phyloP scores from a whole-genome alignment of 2,888 invertebrate genomes.

The Nemotelus pantherinus region DNA sequence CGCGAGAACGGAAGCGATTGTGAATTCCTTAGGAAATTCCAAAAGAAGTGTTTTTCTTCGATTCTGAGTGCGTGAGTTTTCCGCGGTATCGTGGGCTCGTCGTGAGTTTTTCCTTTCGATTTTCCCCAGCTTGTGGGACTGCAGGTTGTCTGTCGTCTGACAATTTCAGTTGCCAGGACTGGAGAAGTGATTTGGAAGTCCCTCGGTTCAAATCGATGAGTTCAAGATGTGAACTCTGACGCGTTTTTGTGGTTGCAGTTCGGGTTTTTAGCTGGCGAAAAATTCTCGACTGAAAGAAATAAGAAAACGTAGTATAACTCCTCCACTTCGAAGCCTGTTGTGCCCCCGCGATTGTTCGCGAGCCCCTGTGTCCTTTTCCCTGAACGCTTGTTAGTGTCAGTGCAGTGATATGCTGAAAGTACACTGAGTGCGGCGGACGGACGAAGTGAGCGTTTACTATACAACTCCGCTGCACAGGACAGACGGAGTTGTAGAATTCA shows the following conservation, averaged over 20 bases:
- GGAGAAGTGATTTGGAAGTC: background rate
- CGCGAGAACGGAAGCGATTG: conserved; percentile 30
- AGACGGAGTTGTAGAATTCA: conserved; percentile 33
- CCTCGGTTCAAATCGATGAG: background rate
- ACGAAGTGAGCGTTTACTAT: conserved; percentile 1
- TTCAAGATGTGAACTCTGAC: background rate
- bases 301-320: too few relatives aligned
- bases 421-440: conserved; percentile 14
- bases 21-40: background rate
- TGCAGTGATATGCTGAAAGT: conserved; percentile 15
- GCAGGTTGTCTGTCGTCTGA: background rate
- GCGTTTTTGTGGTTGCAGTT: background rate
- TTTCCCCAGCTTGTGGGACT: background rate
- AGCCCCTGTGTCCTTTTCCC: background rate
- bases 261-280: background rate
- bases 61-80: conserved; percentile 1
- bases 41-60: conserved; percentile 18
- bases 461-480: background rate
- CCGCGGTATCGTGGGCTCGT: background rate
- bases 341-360: too few relatives aligned
- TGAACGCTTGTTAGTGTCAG: conserved; percentile 15
- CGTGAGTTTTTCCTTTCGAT: conserved; percentile 8
- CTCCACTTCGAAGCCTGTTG: too few relatives aligned
- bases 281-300: too few relatives aligned
- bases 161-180: conserved; percentile 14